Evolutionary conservation across 2,797 vertebrate species (phyloP).

Genomic region (Esox lucius): DNA sequence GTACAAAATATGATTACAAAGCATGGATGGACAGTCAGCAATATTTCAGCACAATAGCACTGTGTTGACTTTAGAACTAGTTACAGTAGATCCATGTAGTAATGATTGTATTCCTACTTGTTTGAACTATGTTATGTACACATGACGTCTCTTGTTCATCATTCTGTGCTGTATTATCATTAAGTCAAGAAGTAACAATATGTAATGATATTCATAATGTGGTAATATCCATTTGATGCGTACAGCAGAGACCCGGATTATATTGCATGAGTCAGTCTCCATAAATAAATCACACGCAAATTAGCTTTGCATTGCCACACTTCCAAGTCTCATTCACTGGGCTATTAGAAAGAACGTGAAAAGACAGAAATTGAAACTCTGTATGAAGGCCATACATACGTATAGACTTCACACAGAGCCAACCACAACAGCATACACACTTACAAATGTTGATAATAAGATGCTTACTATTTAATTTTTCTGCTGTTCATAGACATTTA

Average conservation of each 20-base stretch:
- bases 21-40: constrained; percentile 55
- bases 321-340: background rate
- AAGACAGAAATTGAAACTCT: background rate
- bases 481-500: background rate
- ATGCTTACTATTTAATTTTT: background rate
- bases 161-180: constrained; percentile 39
- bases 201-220: background rate
- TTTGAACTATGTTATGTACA: constrained; percentile 55
- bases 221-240: constrained; percentile 41
- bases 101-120: constrained; percentile 54
- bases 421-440: no score
- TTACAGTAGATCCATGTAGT: constrained; percentile 48
- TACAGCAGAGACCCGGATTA: constrained; percentile 12
- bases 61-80: constrained; percentile 21
- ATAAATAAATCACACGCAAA: background rate
- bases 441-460: background rate
- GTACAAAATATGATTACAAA: constrained; percentile 44
- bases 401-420: background rate
- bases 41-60: constrained; percentile 38
- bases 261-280: constrained; percentile 17
- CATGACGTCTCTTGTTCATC: constrained; percentile 43
- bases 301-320: background rate
- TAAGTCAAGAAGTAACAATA: constrained; percentile 40
- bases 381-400: background rate
- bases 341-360: background rate